Evolutionary conservation across 2,797 vertebrate genomes (phyloP), one percentile per base, ranked within the genome.

Genomic region (Smutsia temminckii): DNA sequence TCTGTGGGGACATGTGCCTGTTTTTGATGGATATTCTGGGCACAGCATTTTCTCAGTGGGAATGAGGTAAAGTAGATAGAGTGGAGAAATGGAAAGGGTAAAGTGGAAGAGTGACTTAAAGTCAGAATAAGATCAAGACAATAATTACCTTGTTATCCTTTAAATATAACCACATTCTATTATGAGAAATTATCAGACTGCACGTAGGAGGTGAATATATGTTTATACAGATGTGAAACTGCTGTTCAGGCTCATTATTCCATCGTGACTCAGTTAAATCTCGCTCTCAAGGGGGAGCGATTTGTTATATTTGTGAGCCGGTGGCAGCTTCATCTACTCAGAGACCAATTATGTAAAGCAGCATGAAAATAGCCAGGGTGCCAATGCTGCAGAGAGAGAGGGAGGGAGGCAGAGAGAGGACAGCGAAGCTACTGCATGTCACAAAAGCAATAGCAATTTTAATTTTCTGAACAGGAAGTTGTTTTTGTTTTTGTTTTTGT

Each of bases 291-390:
- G n/a, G 63, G 72, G 66, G 51, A 78, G 37, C n/a, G n/a, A 80
- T 75, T 89, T 77, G 42, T 79, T 81, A n/a, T 71, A 59, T 88
- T 90, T 90, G 46, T 85, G 93, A 96, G 96, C 95, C 96, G 96
- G 94, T 97, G 94, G 93, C 59, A 81, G 91, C 89, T 96, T 95
- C 92, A 86, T 94, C 87, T 89, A 93, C 72, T 97, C 91, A 66
- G 95, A 96, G 84, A 88, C 79, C 95, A 95, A 96, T 97, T 96
- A 96, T 81, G 49, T 95, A 95, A 89, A 95, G 68, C 89, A 96
- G 91, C 93, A 66, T 72, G 79, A 94, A 90, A 91, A 94, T n/a
- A 93, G 14, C 91, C 75, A 85, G 86, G 72, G 71, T 92, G 94
- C 84, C 92, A 89, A n/a, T 18, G 53, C 29, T 81, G 64, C 42